Evolutionary conservation across 2,113 vertebrate species (phyloP), one percentile per base, ranked within the genome.

Genomic region (Vimba vimba): DNA sequence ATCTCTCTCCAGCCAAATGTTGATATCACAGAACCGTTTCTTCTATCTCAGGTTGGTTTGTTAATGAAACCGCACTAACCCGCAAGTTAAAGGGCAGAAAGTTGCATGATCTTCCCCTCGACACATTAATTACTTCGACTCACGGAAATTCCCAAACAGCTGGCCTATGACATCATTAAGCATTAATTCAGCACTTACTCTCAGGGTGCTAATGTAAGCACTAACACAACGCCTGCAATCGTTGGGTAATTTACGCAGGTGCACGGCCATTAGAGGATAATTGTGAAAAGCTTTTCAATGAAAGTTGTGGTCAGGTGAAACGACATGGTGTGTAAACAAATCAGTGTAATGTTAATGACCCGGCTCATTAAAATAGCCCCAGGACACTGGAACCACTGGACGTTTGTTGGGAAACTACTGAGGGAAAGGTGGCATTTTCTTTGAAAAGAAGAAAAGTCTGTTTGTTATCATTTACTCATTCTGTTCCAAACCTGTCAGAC

Each of bases 1-100:
- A 47, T 85, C 81, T 39, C 76, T 86, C 59, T 64, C 21, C 68
- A 15, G 36, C 84, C 87, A 91, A 90, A 92, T 89, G 89, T 87
- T 90, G 88, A 90, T 84, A 90, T 71, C 89, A 89, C 86, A 86
- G 88, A 74, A 62, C 57, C 2, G 21, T 64, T 84, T 50, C 55
- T 64, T 19, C 57, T 4, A n/a, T 64, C 2, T 64, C 13, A 10
- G 79, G n/a, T 12, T 45, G 60, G n/a, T 47, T 90, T 89, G 89
- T 88, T 90, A 86, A 90, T 85, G 89, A 79, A 89, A 90, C 86
- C 84, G 85, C 78, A 69, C 47, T 17, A 9, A 52, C 52, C 59
- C 11, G n/a, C n/a, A 17, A 57, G 84, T 77, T 60, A n/a, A 27
- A 78, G 64, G n/a, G n/a, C 43, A 50, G 30, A 10, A 47, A 39